Conservation (phyloP, 2,113 vertebrate genomes). For the Antennarius striatus region DNA sequence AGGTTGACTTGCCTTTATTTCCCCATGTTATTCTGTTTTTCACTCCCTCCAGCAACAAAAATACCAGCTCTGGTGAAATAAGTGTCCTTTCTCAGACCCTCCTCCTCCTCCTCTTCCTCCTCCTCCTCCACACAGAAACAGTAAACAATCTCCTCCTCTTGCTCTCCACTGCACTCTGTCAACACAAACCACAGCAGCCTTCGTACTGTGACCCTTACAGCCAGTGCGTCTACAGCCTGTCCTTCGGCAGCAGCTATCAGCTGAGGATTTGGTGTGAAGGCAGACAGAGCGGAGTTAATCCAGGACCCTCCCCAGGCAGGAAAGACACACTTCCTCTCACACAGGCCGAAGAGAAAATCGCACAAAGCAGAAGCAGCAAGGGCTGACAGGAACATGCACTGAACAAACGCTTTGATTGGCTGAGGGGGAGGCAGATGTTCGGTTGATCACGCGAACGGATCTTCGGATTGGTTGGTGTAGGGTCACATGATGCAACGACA, state of each 20-base stretch:
- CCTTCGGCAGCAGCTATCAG: conserved; percentile 53
- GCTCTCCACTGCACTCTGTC: conserved; percentile 26
- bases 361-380: conserved; percentile 50
- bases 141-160: conserved; percentile 29
- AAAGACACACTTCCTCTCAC: conserved; percentile 78
- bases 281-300: conserved; percentile 67
- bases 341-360: conserved; percentile 56
- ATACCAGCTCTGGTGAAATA: conserved; percentile 25
- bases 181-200: conserved; percentile 34
- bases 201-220: conserved; percentile 8
- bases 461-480: conserved; percentile 58
- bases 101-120: not conserved
- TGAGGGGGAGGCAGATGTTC: conserved; percentile 61
- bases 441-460: conserved; percentile 55
- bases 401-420: conserved; percentile 71
- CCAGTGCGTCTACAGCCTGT: conserved; percentile 29
- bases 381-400: conserved; percentile 35
- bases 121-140: conserved; percentile 22
- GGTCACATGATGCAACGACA: conserved; percentile 70
- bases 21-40: conserved; percentile 24
- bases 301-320: conserved; percentile 75
- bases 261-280: conserved; percentile 53
- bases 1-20: conserved; percentile 29
- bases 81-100: conserved; percentile 10
- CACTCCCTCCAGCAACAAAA: conserved; percentile 31